phyloP scores from a whole-genome alignment of 2,113 vertebrate species.

The Otocyon megalotis region DNA sequence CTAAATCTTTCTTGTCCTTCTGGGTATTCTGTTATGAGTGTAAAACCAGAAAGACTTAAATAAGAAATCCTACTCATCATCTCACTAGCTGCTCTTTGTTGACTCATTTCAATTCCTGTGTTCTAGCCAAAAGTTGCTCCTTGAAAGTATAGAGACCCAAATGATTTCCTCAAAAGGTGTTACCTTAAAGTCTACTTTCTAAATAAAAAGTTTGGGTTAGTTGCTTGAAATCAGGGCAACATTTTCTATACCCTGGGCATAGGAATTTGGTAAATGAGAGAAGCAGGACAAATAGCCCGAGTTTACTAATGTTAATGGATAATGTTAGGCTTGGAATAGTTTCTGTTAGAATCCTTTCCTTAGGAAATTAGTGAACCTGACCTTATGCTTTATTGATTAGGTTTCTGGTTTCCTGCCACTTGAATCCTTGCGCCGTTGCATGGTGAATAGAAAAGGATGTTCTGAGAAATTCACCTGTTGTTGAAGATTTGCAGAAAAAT shows the following conservation, averaged over 20 bases:
- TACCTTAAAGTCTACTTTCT: neutral
- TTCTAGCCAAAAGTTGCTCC: neutral
- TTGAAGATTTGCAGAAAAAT: too few species aligned
- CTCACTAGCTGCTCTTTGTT: neutral
- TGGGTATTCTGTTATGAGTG: neutral
- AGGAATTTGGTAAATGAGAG: neutral
- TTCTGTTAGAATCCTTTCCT: neutral
- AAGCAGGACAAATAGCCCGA: neutral
- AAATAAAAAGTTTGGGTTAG: neutral
- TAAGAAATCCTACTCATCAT: neutral
- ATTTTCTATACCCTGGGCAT: neutral
- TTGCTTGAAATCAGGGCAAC: neutral
- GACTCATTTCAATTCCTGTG: neutral
- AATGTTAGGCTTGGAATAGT: neutral
- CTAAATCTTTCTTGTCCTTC: neutral
- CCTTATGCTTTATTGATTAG: neutral
- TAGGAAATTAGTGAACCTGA: neutral
- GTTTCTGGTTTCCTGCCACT: neutral
- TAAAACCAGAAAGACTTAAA: constrained; percentile 30
- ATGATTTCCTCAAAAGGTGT: constrained; percentile 2
- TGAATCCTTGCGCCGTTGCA: neutral
- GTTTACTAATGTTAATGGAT: neutral
- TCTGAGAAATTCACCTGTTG: neutral
- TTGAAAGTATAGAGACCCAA: neutral
- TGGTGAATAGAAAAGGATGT: neutral